A percentile compares a stretch with the other conserved stretches of the same genome.
Conservation (phyloP, 2,113 vertebrate species). For the Varanus salvator region DNA sequence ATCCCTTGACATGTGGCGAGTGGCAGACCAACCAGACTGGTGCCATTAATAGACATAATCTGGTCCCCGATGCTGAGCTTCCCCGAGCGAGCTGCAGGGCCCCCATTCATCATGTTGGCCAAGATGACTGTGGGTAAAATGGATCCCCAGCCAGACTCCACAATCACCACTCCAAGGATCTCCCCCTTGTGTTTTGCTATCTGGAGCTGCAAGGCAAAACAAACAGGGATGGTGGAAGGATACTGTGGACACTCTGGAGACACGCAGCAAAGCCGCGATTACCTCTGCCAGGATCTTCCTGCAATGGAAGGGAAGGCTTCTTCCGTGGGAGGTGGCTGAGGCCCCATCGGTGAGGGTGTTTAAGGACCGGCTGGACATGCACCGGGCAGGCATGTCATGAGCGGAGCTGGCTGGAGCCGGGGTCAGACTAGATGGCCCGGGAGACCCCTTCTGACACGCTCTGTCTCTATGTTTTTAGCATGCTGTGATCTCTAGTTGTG, state of each 20-base stretch:
- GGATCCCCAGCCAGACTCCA: constrained; percentile 99
- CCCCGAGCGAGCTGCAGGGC: constrained; percentile 93
- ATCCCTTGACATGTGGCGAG: constrained; percentile 98
- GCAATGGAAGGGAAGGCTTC: not conserved
- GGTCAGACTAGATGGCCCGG: too few species aligned
- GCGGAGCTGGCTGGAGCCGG: too few species aligned
- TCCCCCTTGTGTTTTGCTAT: constrained; percentile 97
- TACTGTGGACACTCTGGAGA: not conserved
- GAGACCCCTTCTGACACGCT: too few species aligned
- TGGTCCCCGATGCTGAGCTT: constrained; percentile 99
- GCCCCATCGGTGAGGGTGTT: too few species aligned
- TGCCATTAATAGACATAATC: constrained; percentile 99
- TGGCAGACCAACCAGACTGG: constrained; percentile 96
- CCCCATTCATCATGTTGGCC: constrained; percentile 99
- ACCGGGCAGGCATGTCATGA: too few species aligned
- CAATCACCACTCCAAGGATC: constrained; percentile 97
- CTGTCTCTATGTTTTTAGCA: too few species aligned
- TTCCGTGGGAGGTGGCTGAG: too few species aligned
- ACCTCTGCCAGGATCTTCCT: not conserved
- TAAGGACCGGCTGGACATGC: too few species aligned
- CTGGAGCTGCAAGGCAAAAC: constrained; percentile 83
- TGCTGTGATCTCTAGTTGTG: not conserved
- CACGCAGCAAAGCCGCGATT: not conserved
- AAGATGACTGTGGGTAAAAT: constrained; percentile 98
- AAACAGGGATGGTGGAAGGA: not conserved